A percentile compares a stretch with the other conserved stretches of the same genome.
Evolutionary conservation across 1,140 invertebrate genomes (phyloP).

Genomic region (Drosophila oshimai): DNA sequence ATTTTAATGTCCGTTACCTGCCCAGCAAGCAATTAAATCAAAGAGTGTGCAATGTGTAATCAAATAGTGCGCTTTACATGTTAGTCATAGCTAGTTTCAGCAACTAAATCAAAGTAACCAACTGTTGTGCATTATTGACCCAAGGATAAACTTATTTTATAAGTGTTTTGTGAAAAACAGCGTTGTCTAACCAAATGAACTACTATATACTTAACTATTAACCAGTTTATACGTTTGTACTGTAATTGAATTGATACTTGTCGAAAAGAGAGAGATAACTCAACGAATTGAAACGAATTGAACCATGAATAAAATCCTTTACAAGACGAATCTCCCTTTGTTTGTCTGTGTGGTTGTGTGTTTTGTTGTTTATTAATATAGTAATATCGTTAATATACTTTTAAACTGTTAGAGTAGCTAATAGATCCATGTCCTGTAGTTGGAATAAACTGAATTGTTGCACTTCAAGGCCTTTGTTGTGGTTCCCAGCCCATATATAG

Average conservation of each 20-base stretch:
- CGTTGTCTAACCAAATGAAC: conserved; percentile 75
- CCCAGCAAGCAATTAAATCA: conserved; percentile 40
- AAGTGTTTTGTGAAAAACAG: conserved; percentile 71
- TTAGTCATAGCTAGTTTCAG: conserved; percentile 65
- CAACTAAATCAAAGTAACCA: conserved; percentile 54
- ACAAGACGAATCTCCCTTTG: conserved; percentile 50
- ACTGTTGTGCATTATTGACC: conserved; percentile 57
- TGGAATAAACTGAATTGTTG: conserved; percentile 7
- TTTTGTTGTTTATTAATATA: conserved; percentile 27
- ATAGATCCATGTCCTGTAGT: conserved; percentile 1
- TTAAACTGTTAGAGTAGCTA: conserved; percentile 12
- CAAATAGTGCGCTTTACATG: conserved; percentile 62
- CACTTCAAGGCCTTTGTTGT: conserved; percentile 31
- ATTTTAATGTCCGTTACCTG: conserved; percentile 44
- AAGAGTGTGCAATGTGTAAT: conserved; percentile 59
- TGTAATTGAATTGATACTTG: conserved; percentile 33
- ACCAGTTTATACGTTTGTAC: conserved; percentile 75
- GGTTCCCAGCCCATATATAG: neutral
- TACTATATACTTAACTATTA: conserved; percentile 53
- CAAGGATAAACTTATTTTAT: conserved; percentile 37
- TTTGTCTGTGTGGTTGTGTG: conserved; percentile 53
- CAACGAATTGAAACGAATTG: conserved; percentile 21
- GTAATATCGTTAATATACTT: neutral
- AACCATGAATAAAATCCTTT: conserved; percentile 46
- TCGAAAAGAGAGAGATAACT: conserved; percentile 12